Base-by-base conservation (phyloP, 2,888 invertebrate species). In the Archips xylosteana region DNA sequence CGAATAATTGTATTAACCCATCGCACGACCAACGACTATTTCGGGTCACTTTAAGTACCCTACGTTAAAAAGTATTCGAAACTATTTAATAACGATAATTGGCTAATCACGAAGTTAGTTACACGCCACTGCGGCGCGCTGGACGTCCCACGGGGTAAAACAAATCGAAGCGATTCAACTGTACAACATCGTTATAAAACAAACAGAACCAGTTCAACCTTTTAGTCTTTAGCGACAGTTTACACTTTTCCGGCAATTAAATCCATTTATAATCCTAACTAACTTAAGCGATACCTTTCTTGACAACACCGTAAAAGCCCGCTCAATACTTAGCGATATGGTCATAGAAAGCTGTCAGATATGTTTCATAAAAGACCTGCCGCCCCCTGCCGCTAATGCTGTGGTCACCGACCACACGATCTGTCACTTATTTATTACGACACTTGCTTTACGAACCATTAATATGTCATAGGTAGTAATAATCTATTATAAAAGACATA, bases 281-380 rank as follows among this genome's bases (percentile, higher is more conserved):
- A 39, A 60, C n/a, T 60, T 6, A n/a, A 60, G 36, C 13, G 60
- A 8, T 36, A n/a, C n/a, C 60, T 60, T 60, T 60, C 13, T 23
- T n/a, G 42, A 42, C 9, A 3, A 60, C 34, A 12, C 62, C 42
- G 23, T 62, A 62, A 62, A 62, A 62, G 62, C 62, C n/a, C 23
- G 8, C 54, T 45, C 67, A 59, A 59, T 36, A 68, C 67, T 68
- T 57, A 66, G 42, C 34, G 57, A 60, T 68, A 68, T 61, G 61
- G 69, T 23, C n/a, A 36, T 61, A 69, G 69, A 69, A 69, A 69
- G 69, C 51, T 23, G 69, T 61, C 49, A 23, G 69, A 61, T 69
- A 49, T 42, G 61, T 69, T 51, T 49, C 66, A 60, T 47, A 60
- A 61, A 68, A 61, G 36, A 45, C 47, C 34, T 36, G 13, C 23